Conservation (phyloP, 2,888 invertebrate genomes). For the Hipparchia sbordonii region DNA sequence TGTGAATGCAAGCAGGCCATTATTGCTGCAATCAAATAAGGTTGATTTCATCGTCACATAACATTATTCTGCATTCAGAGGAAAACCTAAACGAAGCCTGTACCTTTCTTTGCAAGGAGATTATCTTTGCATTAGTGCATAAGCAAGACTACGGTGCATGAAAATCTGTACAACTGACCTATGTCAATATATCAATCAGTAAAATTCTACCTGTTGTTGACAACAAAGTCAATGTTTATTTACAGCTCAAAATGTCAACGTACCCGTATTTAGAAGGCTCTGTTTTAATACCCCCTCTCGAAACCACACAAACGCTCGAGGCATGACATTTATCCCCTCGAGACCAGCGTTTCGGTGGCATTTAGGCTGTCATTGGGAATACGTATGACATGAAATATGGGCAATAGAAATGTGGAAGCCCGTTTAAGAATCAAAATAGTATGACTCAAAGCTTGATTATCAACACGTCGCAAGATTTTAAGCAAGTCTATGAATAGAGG, state of each 20-base stretch:
- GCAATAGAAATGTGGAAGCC: slow-evolving; percentile 11
- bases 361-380: slow-evolving; percentile 4
- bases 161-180: too few species aligned
- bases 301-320: slow-evolving; percentile 1
- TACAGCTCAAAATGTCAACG: slow-evolving; percentile 1
- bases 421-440: background rate
- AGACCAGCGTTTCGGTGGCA: slow-evolving; percentile 12
- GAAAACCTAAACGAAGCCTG: too few species aligned
- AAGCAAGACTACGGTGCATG: too few species aligned
- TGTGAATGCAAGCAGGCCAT: too few species aligned
- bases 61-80: too few species aligned
- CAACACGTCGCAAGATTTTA: background rate
- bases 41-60: too few species aligned
- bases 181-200: background rate
- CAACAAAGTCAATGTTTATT: background rate
- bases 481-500: background rate
- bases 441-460: background rate
- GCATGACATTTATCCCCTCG: slow-evolving; percentile 13
- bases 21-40: too few species aligned
- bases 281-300: slow-evolving; percentile 13
- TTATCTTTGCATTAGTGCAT: too few species aligned
- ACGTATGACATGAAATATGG: slow-evolving; percentile 11
- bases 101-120: too few species aligned
- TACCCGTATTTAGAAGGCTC: background rate
- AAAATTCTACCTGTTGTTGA: background rate